These are phyloP conservation scores for Cirrhinus mrigala DNA, from an alignment of 2,797 vertebrate species.

Conservation along the genomic window DNA sequence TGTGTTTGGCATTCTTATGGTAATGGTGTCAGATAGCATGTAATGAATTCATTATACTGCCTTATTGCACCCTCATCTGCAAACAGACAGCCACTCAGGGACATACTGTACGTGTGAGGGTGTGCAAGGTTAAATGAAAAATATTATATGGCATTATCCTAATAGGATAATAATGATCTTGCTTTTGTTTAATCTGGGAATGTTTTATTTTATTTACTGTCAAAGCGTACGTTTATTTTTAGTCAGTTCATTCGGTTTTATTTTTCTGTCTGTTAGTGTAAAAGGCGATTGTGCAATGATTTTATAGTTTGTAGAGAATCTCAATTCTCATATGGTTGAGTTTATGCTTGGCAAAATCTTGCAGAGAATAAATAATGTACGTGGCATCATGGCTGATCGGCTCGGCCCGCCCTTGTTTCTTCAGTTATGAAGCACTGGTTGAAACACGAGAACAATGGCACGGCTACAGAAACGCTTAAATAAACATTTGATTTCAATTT, in stretches of 20 bases:
- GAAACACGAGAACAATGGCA: background rate
- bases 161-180: slow-evolving; percentile 28
- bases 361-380: slow-evolving; percentile 4
- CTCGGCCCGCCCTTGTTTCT: background rate
- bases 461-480: background rate
- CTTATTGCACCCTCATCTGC: slow-evolving; percentile 66
- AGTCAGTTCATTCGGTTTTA: background rate
- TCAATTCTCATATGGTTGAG: background rate
- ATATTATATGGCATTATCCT: slow-evolving; percentile 27
- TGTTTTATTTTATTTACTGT: background rate
- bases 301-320: background rate
- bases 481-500: slow-evolving; percentile 2
- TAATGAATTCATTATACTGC: slow-evolving; percentile 70
- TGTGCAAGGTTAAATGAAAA: slow-evolving; percentile 2
- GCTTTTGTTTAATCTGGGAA: background rate
- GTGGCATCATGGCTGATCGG: background rate
- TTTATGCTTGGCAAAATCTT: background rate
- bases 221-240: background rate
- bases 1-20: slow-evolving; percentile 67
- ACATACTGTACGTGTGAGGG: slow-evolving; percentile 56
- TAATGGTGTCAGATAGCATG: slow-evolving; percentile 70
- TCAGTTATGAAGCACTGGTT: background rate
- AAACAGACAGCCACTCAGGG: slow-evolving; percentile 58
- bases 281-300: background rate
- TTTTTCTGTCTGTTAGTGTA: background rate